phyloP scores from a whole-genome alignment of 2,888 invertebrate genomes.

The Tetheella fluctuosa region DNA sequence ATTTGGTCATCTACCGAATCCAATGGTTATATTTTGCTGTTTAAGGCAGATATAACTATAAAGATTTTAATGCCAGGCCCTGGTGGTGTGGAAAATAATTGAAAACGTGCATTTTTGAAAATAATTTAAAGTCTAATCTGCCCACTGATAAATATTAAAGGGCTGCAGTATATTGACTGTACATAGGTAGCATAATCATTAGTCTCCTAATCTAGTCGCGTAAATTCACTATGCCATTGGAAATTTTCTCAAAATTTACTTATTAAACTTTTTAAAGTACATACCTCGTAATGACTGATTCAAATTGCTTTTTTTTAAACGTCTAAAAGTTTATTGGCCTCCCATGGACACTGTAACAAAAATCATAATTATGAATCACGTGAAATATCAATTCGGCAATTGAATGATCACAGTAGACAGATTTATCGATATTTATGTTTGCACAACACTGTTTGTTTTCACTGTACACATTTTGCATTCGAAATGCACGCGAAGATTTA shows the following conservation, averaged over 20 bases:
- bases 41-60: too few relatives aligned
- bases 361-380: constrained; percentile 19
- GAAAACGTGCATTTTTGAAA: constrained; percentile 89
- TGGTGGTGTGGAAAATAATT: too few relatives aligned
- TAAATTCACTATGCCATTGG: too few relatives aligned
- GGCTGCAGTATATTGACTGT: constrained; percentile 86
- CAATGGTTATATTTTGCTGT: too few relatives aligned
- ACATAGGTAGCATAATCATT: constrained; percentile 83
- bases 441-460: constrained; percentile 43
- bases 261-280: background rate
- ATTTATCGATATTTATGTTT: constrained; percentile 49
- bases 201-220: constrained; percentile 93
- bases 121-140: constrained; percentile 88
- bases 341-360: background rate
- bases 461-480: constrained; percentile 17
- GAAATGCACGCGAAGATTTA: constrained; percentile 5
- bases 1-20: too few relatives aligned
- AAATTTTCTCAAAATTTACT: too few relatives aligned
- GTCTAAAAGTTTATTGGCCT: background rate
- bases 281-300: background rate
- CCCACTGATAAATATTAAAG: constrained; percentile 89
- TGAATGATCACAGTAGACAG: constrained; percentile 23
- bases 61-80: too few relatives aligned
- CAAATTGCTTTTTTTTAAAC: background rate
- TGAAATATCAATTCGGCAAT: constrained; percentile 29